Percentiles rank a stretch among this genome's conserved stretches.
phyloP scores from a whole-genome alignment of 1,140 invertebrate genomes.

The Dysdera silvatica region DNA sequence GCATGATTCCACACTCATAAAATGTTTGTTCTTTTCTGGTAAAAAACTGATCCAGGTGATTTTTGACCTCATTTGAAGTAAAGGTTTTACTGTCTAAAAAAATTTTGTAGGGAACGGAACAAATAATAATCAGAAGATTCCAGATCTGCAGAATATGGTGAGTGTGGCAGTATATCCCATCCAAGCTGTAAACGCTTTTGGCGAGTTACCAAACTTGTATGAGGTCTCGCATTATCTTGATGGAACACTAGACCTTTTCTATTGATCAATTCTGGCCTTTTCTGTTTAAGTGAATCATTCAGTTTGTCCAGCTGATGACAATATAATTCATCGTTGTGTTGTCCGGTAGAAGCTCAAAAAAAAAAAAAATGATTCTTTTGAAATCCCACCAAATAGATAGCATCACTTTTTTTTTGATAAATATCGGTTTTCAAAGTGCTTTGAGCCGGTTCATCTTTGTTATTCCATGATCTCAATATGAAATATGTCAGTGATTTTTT shows the following conservation, averaged over 20 bases:
- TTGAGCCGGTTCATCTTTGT: neutral
- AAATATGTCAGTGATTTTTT: too few species aligned
- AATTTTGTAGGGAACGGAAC: too few species aligned
- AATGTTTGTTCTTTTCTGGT: neutral
- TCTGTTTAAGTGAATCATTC: neutral
- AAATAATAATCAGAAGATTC: too few species aligned
- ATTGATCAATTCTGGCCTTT: constrained; percentile 7
- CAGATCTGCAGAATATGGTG: neutral
- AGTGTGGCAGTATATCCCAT: neutral
- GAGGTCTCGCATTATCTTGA: neutral
- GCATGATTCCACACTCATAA: neutral
- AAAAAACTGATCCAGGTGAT: neutral
- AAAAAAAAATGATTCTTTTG: neutral
- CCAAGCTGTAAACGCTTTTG: constrained; percentile 4
- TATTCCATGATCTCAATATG: neutral
- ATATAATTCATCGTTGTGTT: neutral
- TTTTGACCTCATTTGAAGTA: neutral
- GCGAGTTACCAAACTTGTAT: neutral
- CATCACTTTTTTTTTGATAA: neutral
- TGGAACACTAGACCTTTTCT: neutral
- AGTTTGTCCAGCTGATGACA: neutral
- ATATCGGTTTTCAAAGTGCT: neutral
- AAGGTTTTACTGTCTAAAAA: too few species aligned
- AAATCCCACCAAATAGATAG: neutral
- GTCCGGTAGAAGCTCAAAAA: neutral